phyloP scores from a whole-genome alignment of 2,797 vertebrate genomes.

The Columba guinea region DNA sequence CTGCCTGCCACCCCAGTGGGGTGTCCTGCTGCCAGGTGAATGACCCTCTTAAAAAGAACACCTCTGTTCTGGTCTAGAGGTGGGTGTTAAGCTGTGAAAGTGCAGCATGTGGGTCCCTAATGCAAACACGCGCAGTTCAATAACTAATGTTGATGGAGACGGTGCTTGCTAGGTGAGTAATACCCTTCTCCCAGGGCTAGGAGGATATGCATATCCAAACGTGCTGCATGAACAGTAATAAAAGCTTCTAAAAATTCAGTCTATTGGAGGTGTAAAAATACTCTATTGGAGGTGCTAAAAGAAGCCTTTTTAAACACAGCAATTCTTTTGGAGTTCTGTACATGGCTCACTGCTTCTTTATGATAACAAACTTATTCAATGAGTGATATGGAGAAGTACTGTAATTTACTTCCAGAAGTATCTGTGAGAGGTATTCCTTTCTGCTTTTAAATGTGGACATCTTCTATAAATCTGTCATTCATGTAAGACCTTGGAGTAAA shows the following conservation, averaged over 20 bases:
- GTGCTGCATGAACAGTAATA: background rate
- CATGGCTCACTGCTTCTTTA: background rate
- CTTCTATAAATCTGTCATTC: background rate
- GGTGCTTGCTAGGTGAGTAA: background rate
- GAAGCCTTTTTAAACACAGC: background rate
- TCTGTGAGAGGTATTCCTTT: background rate
- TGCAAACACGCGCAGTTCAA: background rate
- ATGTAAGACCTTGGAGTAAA: background rate
- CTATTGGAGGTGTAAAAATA: background rate
- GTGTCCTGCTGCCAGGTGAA: background rate
- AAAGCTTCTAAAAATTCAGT: background rate
- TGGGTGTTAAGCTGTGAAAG: background rate
- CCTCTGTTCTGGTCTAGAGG: background rate
- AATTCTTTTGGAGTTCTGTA: background rate
- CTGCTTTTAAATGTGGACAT: background rate
- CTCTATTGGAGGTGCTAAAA: background rate
- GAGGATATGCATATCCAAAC: background rate
- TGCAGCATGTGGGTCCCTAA: background rate
- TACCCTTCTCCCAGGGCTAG: background rate
- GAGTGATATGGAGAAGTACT: background rate
- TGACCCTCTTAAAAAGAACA: background rate
- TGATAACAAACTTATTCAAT: background rate
- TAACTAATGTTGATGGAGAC: background rate
- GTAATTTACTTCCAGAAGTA: background rate
- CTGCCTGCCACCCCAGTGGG: background rate